Evolutionary conservation across 2,113 vertebrate genomes (phyloP).

Genomic region (Orientallactaga bullata): DNA sequence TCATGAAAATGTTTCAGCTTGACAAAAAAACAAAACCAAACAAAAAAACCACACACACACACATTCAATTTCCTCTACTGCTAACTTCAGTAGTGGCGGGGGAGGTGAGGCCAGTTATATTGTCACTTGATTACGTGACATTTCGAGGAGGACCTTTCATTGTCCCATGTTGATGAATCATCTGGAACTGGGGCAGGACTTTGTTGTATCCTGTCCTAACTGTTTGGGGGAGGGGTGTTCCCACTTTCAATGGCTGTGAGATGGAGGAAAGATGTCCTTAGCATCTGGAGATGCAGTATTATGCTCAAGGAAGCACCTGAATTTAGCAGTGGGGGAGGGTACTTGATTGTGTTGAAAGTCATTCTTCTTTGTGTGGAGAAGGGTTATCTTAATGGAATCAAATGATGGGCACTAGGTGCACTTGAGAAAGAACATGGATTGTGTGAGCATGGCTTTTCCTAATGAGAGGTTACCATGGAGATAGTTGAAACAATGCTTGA

Average conservation of each 20-base stretch:
- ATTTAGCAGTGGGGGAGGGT: not conserved
- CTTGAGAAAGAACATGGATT: slow-evolving; percentile 45
- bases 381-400: slow-evolving; percentile 25
- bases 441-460: not conserved
- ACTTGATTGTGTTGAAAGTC: not conserved
- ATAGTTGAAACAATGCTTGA: slow-evolving; percentile 59
- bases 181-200: not conserved
- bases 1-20: not conserved
- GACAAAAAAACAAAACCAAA: not conserved
- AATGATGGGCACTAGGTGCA: not conserved
- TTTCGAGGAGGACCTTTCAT: not conserved
- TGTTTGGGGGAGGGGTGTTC: not conserved
- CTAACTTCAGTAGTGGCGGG: not conserved
- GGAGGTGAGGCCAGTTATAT: not conserved
- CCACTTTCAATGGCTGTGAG: not conserved
- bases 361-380: not conserved
- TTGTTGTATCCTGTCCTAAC: not conserved
- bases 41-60: too few species aligned
- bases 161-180: not conserved
- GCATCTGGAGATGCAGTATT: not conserved
- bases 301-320: not conserved
- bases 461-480: slow-evolving; percentile 61
- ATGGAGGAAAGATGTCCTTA: not conserved
- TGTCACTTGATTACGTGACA: not conserved
- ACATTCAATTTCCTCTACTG: not conserved